Conservation (phyloP, 2,113 vertebrate species). For the Phylloscopus trochilus region DNA sequence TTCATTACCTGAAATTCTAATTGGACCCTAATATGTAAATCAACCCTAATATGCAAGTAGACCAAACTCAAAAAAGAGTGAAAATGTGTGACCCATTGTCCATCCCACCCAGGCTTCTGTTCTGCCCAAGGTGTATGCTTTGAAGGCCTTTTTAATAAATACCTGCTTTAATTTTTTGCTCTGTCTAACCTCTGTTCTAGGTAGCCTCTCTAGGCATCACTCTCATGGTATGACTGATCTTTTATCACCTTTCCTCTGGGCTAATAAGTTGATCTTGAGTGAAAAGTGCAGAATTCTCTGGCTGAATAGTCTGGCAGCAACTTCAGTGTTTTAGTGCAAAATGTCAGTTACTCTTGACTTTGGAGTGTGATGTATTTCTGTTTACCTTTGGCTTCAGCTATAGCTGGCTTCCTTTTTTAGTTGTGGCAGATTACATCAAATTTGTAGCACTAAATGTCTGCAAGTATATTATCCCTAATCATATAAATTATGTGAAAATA, state of each 20-base stretch:
- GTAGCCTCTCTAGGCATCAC: background rate
- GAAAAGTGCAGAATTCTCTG: background rate
- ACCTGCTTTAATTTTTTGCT: background rate
- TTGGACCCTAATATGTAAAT: background rate
- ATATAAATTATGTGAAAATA: background rate
- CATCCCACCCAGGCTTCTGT: background rate
- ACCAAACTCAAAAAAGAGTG: background rate
- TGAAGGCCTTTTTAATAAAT: background rate
- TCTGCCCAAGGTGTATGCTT: background rate
- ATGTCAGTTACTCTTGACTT: background rate
- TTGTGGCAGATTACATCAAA: background rate
- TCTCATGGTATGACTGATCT: background rate
- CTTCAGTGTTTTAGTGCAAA: background rate
- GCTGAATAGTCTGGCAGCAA: background rate
- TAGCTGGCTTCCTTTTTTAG: background rate
- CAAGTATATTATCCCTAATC: background rate
- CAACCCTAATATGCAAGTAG: background rate
- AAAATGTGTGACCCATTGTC: fast-evolving
- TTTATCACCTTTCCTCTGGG: background rate
- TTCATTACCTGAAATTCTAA: background rate
- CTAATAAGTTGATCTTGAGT: background rate
- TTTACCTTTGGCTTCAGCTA: background rate
- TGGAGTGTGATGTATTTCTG: background rate
- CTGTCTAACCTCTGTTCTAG: background rate
- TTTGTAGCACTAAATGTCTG: background rate